phyloP scores from a whole-genome alignment of 2,888 invertebrate genomes.

The Odontocolon sp. region DNA sequence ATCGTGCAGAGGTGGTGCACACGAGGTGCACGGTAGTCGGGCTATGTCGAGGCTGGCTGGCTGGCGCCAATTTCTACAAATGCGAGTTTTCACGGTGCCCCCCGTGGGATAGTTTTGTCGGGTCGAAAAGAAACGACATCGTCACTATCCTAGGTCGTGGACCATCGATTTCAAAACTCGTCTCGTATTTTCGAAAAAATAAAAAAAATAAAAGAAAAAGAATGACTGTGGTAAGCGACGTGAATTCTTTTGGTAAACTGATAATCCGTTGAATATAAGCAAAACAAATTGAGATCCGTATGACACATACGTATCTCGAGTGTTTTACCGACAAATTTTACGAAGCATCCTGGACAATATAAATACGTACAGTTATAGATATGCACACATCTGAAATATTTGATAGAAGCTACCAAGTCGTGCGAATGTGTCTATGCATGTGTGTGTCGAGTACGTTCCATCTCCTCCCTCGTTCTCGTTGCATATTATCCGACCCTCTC shows the following conservation, averaged over 20 bases:
- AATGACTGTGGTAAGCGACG: background rate
- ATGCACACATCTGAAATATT: slow-evolving; percentile 28
- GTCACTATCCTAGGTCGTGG: slow-evolving; percentile 22
- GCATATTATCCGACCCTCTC: slow-evolving; percentile 65
- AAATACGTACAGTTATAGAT: slow-evolving; percentile 11
- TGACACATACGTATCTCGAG: slow-evolving; percentile 43
- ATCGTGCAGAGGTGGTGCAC: background rate
- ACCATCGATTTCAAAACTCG: slow-evolving; percentile 38
- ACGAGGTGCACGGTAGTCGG: slow-evolving; percentile 4
- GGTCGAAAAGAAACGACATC: slow-evolving; percentile 37
- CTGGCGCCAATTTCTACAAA: slow-evolving; percentile 45
- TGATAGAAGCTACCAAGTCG: slow-evolving; percentile 35
- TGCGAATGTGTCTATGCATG: background rate
- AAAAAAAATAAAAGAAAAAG: background rate
- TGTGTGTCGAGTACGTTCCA: slow-evolving; percentile 12
- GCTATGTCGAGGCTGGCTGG: background rate
- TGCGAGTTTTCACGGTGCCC: slow-evolving; percentile 13
- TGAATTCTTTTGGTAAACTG: slow-evolving; percentile 13
- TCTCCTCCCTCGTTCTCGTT: slow-evolving; percentile 49
- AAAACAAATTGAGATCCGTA: slow-evolving; percentile 14
- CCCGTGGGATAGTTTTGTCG: slow-evolving; percentile 22
- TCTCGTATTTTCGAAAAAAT: background rate
- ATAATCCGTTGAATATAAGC: slow-evolving; percentile 35
- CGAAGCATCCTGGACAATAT: slow-evolving; percentile 19
- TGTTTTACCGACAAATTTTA: slow-evolving; percentile 56